Evolutionary conservation across 2,888 invertebrate species (phyloP), one percentile per base, ranked within the genome.

Genomic region (Cyclophora punctaria): DNA sequence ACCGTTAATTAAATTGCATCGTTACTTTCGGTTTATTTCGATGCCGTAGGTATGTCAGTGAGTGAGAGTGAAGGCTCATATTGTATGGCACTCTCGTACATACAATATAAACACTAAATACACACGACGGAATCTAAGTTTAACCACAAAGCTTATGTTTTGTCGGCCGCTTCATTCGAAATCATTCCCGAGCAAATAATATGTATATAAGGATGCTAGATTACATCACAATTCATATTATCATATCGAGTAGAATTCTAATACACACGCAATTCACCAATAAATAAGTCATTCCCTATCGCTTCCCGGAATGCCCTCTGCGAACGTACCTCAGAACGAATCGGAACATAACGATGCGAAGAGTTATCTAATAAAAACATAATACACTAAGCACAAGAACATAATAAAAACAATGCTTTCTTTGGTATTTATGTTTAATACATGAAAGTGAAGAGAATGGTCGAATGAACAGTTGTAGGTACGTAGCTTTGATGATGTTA

Each of bases 391-490:
- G 52, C 52, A 56, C 51, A 51, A 55, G 56, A 57, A 41, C 54
- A 47, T 52, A 62, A 63, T 59, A 67, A 69, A 68, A 68, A 66
- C 60, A 65, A 60, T 60, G 55, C 51, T 58, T 55, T 67, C 64
- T 62, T 65, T 57, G 52, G 51, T 60, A 60, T 60, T 63, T 63
- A 69, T 66, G 73, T 71, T 63, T 63, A 62, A 71, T 64, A 64
- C 70, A 73, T 67, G 69, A 71, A 67, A 69, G 66, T 59, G 59
- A 63, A 61, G 65, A 65, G 65, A 66, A 65, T 58, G 67, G 58
- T 61, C 60, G 52, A 69, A 60, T 72, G 59, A 64, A 64, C 62
- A 59, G 59, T 62, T 48, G 52, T 53, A 46, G 48, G 48, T 50
- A 51, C 37, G 35, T 41, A 48, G 34, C 4, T 55, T 50, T 52